Conservation (phyloP, 2,113 vertebrate genomes). For the Andinoacara biseriatus region DNA sequence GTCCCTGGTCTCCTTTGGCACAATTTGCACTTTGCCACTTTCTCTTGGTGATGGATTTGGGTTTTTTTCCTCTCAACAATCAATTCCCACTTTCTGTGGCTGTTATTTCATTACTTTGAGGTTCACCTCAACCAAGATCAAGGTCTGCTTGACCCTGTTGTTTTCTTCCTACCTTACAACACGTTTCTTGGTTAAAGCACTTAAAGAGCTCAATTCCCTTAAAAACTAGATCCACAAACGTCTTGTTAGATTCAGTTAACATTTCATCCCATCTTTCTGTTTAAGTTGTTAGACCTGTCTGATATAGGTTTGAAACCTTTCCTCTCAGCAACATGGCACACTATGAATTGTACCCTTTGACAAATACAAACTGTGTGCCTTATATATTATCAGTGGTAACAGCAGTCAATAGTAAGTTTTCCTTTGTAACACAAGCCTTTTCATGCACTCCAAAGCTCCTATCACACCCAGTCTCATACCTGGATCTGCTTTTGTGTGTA, state of each 20-base stretch:
- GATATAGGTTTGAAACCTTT: background rate
- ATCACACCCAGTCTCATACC: conserved; percentile 1
- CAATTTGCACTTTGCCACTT: conserved; percentile 34
- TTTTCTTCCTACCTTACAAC: conserved; percentile 34
- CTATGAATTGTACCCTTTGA: background rate
- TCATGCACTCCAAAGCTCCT: conserved; percentile 16
- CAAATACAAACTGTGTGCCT: background rate
- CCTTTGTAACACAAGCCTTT: conserved; percentile 38
- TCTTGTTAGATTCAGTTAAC: conserved; percentile 30
- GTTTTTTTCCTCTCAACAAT: conserved; percentile 10
- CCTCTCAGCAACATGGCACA: background rate
- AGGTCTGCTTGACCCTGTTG: conserved; percentile 35
- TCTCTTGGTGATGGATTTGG: conserved; percentile 22
- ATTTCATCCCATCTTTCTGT: conserved; percentile 15
- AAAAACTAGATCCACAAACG: conserved; percentile 6
- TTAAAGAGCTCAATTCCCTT: conserved; percentile 10
- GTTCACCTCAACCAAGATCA: conserved; percentile 5
- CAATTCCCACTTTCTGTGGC: conserved; percentile 39
- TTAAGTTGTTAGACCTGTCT: background rate
- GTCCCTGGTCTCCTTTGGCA: conserved; percentile 9
- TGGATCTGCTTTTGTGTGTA: background rate
- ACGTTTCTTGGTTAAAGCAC: conserved; percentile 22
- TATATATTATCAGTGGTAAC: conserved; percentile 19
- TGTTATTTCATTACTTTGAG: conserved; percentile 47
- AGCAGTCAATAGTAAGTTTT: conserved; percentile 10